Base-by-base conservation (phyloP, 2,797 vertebrate genomes). In the Halcyon chelicuti region DNA sequence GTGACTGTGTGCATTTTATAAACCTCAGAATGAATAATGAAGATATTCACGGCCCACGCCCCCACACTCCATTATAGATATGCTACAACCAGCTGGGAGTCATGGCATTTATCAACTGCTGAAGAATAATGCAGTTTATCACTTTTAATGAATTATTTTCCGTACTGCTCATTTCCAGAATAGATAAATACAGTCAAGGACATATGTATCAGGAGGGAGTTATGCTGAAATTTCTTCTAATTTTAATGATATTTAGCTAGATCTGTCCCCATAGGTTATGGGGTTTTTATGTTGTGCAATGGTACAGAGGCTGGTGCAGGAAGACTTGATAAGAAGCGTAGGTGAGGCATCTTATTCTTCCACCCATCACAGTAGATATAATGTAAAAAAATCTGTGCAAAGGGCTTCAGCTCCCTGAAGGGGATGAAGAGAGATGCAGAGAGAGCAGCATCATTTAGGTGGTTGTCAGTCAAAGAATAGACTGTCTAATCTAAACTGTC, bases 81-180 rank as follows among this genome's bases (percentile, higher is more conserved):
- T 68, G 57, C 88, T 90, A 76, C 86, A 95, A 85, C 94, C 91
- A 96, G 55, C 74, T 96, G 87, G 82, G 94, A 96, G 77, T 91
- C 87, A 84, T 60, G 62, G 46, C 77, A 90, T 97, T 97, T 93
- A 96, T 97, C 89, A 93, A 16, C 76, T 86, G 63, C 87, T 90
- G 92, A 94, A 94, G 74, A 87, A 91, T 94, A 95, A 94, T 94
- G 77, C 67, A 68, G 85, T 95, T 93, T 96, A 96, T 96, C 89
- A 93, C 82, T 90, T 90, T 94, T 96, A 96, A 96, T 95, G 85
- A 86, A 95, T 91, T 95, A 94, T 94, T 94, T 96, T 95, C 73
- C 78, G 73, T 88, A 78, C 75, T 78, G 58, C 51, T 95, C 75
- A 80, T 96, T 95, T 96, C 91, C 22, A 7, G 71, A 88, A 88